These are phyloP conservation scores for Steinernema feltiae DNA, from an alignment of 1,140 invertebrate species.

Conservation along the genomic window DNA sequence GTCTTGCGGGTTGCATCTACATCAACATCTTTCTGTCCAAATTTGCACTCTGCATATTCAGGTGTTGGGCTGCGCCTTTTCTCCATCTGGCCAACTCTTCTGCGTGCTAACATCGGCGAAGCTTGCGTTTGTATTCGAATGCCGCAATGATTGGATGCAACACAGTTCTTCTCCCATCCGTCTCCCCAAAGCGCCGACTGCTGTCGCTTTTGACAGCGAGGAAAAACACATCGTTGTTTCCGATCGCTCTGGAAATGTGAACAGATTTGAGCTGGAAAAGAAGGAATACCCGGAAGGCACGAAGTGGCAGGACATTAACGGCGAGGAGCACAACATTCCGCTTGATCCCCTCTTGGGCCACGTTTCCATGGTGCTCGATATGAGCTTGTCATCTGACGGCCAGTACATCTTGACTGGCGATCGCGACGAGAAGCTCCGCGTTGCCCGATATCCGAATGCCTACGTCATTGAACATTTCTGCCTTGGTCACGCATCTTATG, in stretches of 20 bases:
- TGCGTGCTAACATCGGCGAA: background rate
- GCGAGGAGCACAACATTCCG: background rate
- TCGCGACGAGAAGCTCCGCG: slow-evolving; percentile 8
- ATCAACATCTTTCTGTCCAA: background rate
- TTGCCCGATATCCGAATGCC: background rate
- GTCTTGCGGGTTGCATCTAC: too few species aligned
- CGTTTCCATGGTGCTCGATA: background rate
- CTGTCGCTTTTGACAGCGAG: background rate
- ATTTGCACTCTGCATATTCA: background rate
- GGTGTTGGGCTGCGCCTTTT: background rate
- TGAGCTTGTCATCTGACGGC: background rate
- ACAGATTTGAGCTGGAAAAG: background rate
- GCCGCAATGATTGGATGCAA: background rate
- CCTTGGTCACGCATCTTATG: background rate
- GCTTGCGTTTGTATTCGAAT: background rate
- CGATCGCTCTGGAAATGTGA: background rate
- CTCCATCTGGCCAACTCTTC: background rate
- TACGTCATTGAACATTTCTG: background rate
- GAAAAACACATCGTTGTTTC: background rate
- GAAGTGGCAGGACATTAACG: slow-evolving; percentile 4
- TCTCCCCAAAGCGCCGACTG: background rate
- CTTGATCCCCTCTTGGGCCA: background rate
- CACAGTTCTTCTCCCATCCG: background rate
- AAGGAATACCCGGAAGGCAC: background rate
- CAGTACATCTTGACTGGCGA: background rate